Conservation (phyloP, 2,888 invertebrate genomes). For the Drosophila yooni region DNA sequence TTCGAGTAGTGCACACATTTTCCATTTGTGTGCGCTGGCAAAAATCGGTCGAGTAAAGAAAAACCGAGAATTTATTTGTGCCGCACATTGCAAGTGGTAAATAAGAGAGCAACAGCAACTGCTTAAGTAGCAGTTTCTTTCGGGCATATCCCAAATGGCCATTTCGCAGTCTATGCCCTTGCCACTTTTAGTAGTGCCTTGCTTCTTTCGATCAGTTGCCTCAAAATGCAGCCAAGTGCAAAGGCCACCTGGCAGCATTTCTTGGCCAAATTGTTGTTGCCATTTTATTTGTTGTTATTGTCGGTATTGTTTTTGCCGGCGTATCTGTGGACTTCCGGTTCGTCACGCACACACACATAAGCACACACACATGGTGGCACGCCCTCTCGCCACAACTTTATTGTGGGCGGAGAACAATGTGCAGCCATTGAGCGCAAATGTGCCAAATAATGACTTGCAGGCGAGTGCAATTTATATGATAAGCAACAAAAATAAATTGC, state of each 20-base stretch:
- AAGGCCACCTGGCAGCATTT: conserved; percentile 68
- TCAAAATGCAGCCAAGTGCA: conserved; percentile 73
- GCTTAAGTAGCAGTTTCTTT: conserved; percentile 67
- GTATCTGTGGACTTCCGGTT: conserved; percentile 74
- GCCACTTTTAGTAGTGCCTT: conserved; percentile 7
- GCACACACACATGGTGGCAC: conserved; percentile 10
- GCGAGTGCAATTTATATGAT: conserved; percentile 82
- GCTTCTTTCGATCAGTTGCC: conserved; percentile 34
- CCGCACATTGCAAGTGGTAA: conserved; percentile 42
- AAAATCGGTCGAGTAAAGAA: conserved; percentile 8
- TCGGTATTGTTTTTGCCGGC: conserved; percentile 33
- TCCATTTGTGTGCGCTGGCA: not conserved
- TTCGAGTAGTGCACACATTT: not conserved
- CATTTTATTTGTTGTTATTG: conserved; percentile 22
- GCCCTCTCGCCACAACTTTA: conserved; percentile 39
- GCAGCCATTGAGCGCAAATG: conserved; percentile 80
- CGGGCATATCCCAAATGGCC: conserved; percentile 31
- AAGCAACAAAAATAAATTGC: conserved; percentile 82
- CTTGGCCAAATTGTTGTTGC: conserved; percentile 43
- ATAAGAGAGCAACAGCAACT: conserved; percentile 48
- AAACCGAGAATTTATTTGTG: conserved; percentile 52
- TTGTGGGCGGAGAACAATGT: conserved; percentile 67
- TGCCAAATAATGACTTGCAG: conserved; percentile 82
- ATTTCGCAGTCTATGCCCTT: conserved; percentile 30
- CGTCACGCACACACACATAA: conserved; percentile 63